phyloP scores from a whole-genome alignment of 1,140 invertebrate genomes.

The Aricia agestis region DNA sequence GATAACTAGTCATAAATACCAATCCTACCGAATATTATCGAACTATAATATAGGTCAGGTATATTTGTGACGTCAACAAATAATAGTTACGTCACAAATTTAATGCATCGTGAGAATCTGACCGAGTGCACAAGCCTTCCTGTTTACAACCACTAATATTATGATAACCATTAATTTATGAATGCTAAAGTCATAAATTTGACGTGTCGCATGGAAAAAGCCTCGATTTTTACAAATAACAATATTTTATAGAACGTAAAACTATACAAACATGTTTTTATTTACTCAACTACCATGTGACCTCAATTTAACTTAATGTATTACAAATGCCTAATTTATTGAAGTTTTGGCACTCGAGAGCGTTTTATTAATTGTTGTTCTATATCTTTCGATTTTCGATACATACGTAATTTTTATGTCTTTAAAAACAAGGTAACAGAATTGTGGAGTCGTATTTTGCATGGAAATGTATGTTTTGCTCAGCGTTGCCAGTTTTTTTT shows the following conservation, averaged over 20 bases:
- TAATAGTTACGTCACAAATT: too few species aligned
- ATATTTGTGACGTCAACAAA: too few species aligned
- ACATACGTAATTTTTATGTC: too few species aligned
- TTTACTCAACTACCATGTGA: not conserved
- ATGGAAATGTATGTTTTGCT: too few species aligned
- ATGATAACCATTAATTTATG: not conserved
- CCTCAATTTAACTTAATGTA: not conserved
- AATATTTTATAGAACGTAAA: not conserved
- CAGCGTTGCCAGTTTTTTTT: too few species aligned
- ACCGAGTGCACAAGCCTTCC: not conserved
- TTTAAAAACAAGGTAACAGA: too few species aligned
- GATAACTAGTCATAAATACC: too few species aligned
- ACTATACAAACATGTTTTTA: not conserved
- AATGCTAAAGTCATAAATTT: not conserved
- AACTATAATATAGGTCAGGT: too few species aligned
- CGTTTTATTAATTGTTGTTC: not conserved
- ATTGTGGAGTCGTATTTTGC: too few species aligned
- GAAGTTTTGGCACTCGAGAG: not conserved
- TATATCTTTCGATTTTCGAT: too few species aligned
- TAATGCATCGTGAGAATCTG: too few species aligned
- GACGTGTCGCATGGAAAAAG: not conserved
- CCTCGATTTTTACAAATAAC: not conserved
- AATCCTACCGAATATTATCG: too few species aligned
- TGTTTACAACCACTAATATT: not conserved
- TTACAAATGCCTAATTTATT: not conserved